phyloP scores from a whole-genome alignment of 2,888 invertebrate genomes.

The Smittia aterrima region DNA sequence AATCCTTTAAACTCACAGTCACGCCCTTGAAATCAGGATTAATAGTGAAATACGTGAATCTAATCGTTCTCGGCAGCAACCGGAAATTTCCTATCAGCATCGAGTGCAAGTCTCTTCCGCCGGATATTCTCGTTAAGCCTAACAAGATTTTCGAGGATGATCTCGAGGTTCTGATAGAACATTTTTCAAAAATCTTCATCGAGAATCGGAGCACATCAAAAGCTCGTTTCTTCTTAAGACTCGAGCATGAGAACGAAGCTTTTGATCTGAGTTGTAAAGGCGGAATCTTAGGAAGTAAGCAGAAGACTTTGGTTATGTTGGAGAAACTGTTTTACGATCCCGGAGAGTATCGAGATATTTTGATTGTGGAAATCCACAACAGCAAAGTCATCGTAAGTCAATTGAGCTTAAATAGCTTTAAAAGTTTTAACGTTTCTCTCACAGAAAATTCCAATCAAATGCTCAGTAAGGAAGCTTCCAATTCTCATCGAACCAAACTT shows the following conservation, averaged over 20 bases:
- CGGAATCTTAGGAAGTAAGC: constrained; percentile 28
- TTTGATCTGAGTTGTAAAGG: constrained; percentile 7
- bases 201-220: constrained; percentile 27
- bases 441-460: constrained; percentile 36
- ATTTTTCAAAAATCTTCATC: constrained; percentile 25
- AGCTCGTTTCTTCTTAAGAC: constrained; percentile 26
- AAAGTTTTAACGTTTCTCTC: background rate
- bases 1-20: background rate
- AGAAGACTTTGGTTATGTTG: constrained; percentile 11
- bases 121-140: constrained; percentile 26
- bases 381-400: constrained; percentile 32
- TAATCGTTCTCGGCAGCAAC: constrained; percentile 16
- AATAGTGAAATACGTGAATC: constrained; percentile 9
- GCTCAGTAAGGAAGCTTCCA: constrained; percentile 27
- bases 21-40: constrained; percentile 12
- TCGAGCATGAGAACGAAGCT: constrained; percentile 20
- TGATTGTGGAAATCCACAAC: constrained; percentile 27
- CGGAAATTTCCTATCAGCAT: constrained; percentile 31
- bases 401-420: background rate
- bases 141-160: constrained; percentile 2
- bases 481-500: constrained; percentile 28
- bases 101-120: constrained; percentile 33
- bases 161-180: background rate
- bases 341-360: constrained; percentile 19
- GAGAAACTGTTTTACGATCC: constrained; percentile 32